Percentiles rank a stretch among this genome's conserved stretches.
Conservation (phyloP, 1,140 invertebrate genomes). For the Brachionus rotundiformis region DNA sequence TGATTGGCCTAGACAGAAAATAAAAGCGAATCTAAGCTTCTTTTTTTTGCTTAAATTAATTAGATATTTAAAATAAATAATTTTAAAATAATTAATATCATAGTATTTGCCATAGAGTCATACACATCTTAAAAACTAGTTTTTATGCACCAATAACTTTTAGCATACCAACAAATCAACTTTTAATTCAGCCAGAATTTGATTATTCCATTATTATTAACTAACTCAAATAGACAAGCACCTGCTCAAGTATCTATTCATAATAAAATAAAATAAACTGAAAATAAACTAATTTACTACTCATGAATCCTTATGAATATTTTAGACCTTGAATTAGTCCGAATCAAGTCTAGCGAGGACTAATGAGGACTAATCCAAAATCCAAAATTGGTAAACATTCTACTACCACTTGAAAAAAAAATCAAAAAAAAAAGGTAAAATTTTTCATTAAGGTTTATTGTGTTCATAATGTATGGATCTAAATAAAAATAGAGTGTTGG, state of each 20-base stretch:
- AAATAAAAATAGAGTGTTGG: not conserved
- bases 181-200: not conserved
- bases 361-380: too few relatives aligned
- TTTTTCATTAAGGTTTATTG: not conserved
- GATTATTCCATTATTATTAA: not conserved
- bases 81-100: slow-evolving; percentile 13
- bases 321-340: too few relatives aligned
- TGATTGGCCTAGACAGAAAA: not conserved
- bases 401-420: too few relatives aligned
- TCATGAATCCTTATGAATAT: too few relatives aligned
- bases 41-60: not conserved
- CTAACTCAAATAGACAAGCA: not conserved
- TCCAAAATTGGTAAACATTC: too few relatives aligned
- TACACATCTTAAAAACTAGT: slow-evolving; percentile 4
- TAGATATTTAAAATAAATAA: not conserved
- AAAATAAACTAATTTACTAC: too few relatives aligned
- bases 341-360: too few relatives aligned
- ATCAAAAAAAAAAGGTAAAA: not conserved
- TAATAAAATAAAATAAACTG: not conserved
- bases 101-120: not conserved
- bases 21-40: not conserved
- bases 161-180: not conserved
- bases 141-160: slow-evolving; percentile 15
- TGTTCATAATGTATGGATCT: not conserved
- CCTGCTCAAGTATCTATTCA: not conserved